Evolutionary conservation across 2,113 vertebrate species (phyloP), one percentile per base, ranked within the genome.

Genomic region (Andinoacara biseriatus): DNA sequence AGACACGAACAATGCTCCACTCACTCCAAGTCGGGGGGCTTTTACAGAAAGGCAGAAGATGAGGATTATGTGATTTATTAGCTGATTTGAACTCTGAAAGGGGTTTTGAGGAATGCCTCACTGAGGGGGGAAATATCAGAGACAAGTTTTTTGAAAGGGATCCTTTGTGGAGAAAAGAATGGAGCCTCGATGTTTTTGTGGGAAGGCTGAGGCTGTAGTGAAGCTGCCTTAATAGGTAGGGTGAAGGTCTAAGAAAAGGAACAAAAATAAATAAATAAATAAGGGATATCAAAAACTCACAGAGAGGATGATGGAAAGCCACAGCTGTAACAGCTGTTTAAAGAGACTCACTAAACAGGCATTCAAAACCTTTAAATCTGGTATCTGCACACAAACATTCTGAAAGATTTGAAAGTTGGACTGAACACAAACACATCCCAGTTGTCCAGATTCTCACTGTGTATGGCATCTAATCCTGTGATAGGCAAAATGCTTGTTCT

Each of bases 31-130:
- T 26, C 40, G 76, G 74, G 15, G 7, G 60, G 79, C 69, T 80
- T 76, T 67, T 81, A 89, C 75, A 84, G 81, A 85, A 90, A 91
- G 89, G 87, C 85, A 90, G 90, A 77, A 79, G 88, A 90, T 62
- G 29, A 84, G 93, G 91, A 93, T 91, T 91, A 93, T 91, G 88
- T 92, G 93, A 94, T 93, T 92, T 94, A 95, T 92, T 93, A 84
- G 86, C 85, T 82, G 88, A 89, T 85, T 85, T 78, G 89, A 89
- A 85, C 86, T 74, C 87, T 88, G 84, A 92, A 91, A 90, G 62
- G 83, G 76, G 43, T 81, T 88, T 88, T 49, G 56, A 89, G 80
- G 88, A 93, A 94, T 85, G 91, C 91, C 92, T 93, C 82, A 79
- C 7, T 78, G 78, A 87, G 78, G 84, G 89, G 89, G 89, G 81